phyloP scores from a whole-genome alignment of 2,113 vertebrate genomes.

The Daubentonia madagascariensis region DNA sequence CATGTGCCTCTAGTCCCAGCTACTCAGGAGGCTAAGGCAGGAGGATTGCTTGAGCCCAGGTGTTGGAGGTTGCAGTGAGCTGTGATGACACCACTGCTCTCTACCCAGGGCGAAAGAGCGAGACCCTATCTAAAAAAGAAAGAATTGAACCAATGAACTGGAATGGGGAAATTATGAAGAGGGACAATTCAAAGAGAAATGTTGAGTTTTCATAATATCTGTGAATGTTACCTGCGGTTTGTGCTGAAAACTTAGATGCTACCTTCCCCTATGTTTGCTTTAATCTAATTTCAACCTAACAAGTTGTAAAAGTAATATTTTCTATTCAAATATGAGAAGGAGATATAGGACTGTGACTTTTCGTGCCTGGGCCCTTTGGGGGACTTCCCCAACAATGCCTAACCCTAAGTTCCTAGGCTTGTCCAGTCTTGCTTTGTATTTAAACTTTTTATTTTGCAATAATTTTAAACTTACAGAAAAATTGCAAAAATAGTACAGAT shows the following conservation, averaged over 20 bases:
- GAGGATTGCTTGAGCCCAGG: too few relatives aligned
- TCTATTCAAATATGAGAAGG: not conserved
- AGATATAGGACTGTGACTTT: not conserved
- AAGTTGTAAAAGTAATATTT: not conserved
- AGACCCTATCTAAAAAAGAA: not conserved
- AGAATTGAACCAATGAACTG: not conserved
- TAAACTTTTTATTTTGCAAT: constrained; percentile 28
- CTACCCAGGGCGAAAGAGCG: too few relatives aligned
- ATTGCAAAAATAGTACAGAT: not conserved
- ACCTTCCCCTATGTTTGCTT: not conserved
- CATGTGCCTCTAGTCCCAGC: too few relatives aligned
- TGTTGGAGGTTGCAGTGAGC: too few relatives aligned
- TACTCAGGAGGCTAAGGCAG: too few relatives aligned
- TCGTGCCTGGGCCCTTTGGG: not conserved
- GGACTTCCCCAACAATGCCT: not conserved
- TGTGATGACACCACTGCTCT: too few relatives aligned
- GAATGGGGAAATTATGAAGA: not conserved
- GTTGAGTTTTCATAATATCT: constrained; percentile 13
- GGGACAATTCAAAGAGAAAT: constrained; percentile 33
- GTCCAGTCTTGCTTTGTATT: not conserved
- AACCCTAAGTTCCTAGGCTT: not conserved
- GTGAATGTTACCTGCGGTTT: not conserved
- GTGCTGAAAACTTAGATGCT: not conserved
- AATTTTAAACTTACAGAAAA: not conserved
- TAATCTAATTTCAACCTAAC: not conserved